A percentile compares a stretch with the other conserved stretches of the same genome.
phyloP scores from a whole-genome alignment of 1,140 invertebrate species.

The Calliopsis andreniformis region DNA sequence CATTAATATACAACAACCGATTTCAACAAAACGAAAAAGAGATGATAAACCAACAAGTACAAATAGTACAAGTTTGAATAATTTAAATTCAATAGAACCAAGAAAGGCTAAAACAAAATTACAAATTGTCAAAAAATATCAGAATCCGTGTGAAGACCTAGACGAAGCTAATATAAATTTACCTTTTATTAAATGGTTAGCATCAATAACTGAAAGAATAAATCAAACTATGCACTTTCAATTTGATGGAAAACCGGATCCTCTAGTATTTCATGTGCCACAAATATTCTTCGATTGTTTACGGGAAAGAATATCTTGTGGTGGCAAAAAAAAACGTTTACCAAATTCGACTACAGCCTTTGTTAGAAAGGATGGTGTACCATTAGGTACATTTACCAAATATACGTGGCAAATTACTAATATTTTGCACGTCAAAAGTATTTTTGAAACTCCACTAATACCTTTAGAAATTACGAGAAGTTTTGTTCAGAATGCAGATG shows the following conservation, averaged over 20 bases:
- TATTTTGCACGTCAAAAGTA: conserved; percentile 88
- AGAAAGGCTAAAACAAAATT: conserved; percentile 73
- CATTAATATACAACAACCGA: conserved; percentile 37
- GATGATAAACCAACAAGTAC: conserved; percentile 63
- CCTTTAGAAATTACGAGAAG: conserved; percentile 85
- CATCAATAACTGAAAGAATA: conserved; percentile 88
- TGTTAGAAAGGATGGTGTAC: conserved; percentile 84
- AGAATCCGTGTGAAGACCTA: conserved; percentile 70
- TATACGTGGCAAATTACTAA: conserved; percentile 90
- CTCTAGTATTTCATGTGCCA: conserved; percentile 88
- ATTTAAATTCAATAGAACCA: conserved; percentile 74
- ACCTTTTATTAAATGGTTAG: conserved; percentile 87
- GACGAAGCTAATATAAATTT: conserved; percentile 79
- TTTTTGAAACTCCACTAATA: conserved; percentile 88
- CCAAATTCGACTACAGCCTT: conserved; percentile 85
- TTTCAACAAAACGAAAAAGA: conserved; percentile 72
- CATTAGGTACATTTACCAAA: conserved; percentile 87
- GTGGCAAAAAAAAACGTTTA: conserved; percentile 85
- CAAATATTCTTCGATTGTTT: conserved; percentile 88
- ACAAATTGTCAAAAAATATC: conserved; percentile 73
- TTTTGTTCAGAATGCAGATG: conserved; percentile 86
- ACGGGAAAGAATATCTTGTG: conserved; percentile 86
- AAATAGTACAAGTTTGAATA: conserved; percentile 66
- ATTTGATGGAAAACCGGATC: conserved; percentile 87
- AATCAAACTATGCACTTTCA: conserved; percentile 91